Percentiles rank a stretch among this genome's conserved stretches.
Conservation (phyloP, 2,797 vertebrate genomes). For the Harpagifer antarcticus region DNA sequence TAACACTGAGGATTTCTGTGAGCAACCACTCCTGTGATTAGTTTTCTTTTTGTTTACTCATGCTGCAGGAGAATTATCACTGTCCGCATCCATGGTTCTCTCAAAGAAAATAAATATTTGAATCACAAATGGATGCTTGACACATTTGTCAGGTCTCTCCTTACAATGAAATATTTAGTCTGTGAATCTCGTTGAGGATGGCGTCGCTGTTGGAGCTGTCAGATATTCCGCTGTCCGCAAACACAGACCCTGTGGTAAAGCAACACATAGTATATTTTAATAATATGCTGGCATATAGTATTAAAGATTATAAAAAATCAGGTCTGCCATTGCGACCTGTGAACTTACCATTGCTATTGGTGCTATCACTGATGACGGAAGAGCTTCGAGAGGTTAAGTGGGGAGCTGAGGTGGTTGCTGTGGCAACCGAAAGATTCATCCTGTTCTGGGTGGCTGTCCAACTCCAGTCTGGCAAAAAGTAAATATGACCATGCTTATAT, state of each 20-base stretch:
- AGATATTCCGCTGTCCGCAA: constrained; percentile 68
- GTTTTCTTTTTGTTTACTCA: background rate
- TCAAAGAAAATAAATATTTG: background rate
- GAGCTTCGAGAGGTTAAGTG: constrained; percentile 85
- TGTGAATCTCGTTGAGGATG: constrained; percentile 73
- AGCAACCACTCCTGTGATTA: background rate
- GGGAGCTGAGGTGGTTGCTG: constrained; percentile 80
- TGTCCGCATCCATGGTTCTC: background rate
- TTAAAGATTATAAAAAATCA: background rate
- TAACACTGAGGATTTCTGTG: constrained; percentile 4
- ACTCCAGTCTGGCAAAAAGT: constrained; percentile 90
- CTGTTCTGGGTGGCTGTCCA: constrained; percentile 90
- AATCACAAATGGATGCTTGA: background rate
- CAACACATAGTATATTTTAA: background rate
- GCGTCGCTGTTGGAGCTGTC: constrained; percentile 68
- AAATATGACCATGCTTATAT: background rate
- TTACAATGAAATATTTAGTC: constrained; percentile 16
- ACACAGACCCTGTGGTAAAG: constrained; percentile 59
- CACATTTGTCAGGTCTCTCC: background rate
- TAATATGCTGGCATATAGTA: rapidly evolving
- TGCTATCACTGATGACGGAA: constrained; percentile 86
- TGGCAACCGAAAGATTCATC: constrained; percentile 84
- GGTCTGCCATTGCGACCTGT: too few relatives aligned
- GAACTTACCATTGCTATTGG: constrained; percentile 76
- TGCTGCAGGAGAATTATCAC: background rate